phyloP scores from a whole-genome alignment of 2,797 vertebrate species.

The Myripristis murdjan region DNA sequence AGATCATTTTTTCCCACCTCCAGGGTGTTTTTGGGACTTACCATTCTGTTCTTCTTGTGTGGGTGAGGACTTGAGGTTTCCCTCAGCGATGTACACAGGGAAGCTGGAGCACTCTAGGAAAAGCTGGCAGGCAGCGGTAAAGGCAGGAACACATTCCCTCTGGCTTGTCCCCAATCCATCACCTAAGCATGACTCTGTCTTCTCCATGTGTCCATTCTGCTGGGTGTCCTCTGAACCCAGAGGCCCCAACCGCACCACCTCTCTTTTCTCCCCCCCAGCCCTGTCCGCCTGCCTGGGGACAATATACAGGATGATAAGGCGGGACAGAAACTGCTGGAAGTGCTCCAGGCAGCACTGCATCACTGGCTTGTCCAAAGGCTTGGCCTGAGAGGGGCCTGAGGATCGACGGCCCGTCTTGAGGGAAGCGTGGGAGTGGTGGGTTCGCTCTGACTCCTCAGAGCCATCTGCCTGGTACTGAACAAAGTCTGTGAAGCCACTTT shows the following conservation, averaged over 20 bases:
- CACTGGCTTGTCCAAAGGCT: conserved; percentile 92
- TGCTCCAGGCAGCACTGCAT: conserved; percentile 98
- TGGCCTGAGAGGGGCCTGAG: conserved; percentile 80
- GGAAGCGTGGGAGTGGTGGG: conserved; percentile 78
- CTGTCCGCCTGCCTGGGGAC: conserved; percentile 75
- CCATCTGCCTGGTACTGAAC: conserved; percentile 93
- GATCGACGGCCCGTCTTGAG: conserved; percentile 84
- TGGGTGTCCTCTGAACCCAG: conserved; percentile 76
- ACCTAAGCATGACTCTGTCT: conserved; percentile 28
- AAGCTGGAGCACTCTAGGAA: conserved; percentile 99
- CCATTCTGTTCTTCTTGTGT: conserved; percentile 84
- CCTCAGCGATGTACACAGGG: conserved; percentile 97
- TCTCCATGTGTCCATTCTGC: conserved; percentile 69
- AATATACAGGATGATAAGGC: conserved; percentile 93
- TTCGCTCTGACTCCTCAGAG: conserved; percentile 85
- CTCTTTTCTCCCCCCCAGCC: conserved; percentile 73
- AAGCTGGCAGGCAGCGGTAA: conserved; percentile 96
- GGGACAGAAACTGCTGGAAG: conserved; percentile 95
- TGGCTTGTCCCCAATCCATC: conserved; percentile 56
- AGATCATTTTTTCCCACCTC: neutral
- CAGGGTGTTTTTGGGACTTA: conserved; percentile 48
- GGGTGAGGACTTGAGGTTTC: conserved; percentile 92
- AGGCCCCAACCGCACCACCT: conserved; percentile 71
- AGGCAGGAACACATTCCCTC: conserved; percentile 91
- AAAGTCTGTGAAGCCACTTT: conserved; percentile 96